Evolutionary conservation across 2,797 vertebrate species (phyloP), one percentile per base, ranked within the genome.

Genomic region (Fundulus diaphanus): DNA sequence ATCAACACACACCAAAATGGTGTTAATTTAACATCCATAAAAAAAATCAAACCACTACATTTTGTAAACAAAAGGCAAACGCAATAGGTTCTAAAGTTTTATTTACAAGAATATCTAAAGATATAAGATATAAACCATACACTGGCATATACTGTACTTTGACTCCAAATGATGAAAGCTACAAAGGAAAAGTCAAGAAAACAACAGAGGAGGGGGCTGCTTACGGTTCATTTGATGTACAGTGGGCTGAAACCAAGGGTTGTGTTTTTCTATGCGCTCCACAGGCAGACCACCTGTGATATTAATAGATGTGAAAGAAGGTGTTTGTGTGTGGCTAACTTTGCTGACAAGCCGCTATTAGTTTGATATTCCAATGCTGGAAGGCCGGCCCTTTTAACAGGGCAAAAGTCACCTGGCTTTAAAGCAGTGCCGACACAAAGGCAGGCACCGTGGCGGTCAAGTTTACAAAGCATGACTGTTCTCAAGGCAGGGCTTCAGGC

Each of bases 211-310:
- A 59, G 13, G 72, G 72, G 88, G 93, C 90, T 89, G 93, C 88
- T 90, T 91, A 93, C 78, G 88, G 89, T 95, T 95, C 86, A 93
- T 96, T 96, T 95, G 93, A 95, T 92, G 93, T 93, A 93, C 93
- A 97, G 93, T 87, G 85, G 94, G 90, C 91, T 94, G 93, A 95
- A 93, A 93, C 93, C 87, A 91, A 92, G 90, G 84, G 92, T 92
- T 91, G 88, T 90, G 93, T 95, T 94, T 92, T 94, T 93, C 93
- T 96, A 93, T 88, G 89, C 91, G 82, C 90, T 96, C 95, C 94
- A 94, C 92, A 94, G 92, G 84, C 92, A 90, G 94, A 92, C 94
- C 92, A 95, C 96, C 95, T 94, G 95, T 95, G 92, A 96, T 96
- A 96, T 96, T 96, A 96, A 95, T 94, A 95, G 95, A 93, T 94